A percentile compares a stretch with the other conserved stretches of the same genome.
These are phyloP conservation scores for Parelbella ahira DNA, from an alignment of 2,888 invertebrate species.

Conservation along the genomic window DNA sequence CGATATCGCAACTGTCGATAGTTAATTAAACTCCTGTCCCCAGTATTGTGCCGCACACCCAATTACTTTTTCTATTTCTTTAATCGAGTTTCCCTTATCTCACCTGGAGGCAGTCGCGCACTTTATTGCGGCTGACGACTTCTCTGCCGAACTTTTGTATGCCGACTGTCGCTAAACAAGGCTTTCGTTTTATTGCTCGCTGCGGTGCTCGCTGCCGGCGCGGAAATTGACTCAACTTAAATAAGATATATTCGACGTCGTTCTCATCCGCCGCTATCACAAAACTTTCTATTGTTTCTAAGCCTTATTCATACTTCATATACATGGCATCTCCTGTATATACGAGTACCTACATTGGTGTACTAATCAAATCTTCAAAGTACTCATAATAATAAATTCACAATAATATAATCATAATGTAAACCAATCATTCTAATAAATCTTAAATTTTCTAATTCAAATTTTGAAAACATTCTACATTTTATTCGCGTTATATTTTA, in stretches of 20 bases:
- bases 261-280: conserved; percentile 9
- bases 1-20: conserved; percentile 26
- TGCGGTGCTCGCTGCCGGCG: conserved; percentile 42
- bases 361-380: no score
- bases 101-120: conserved; percentile 61
- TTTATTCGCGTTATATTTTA: no score
- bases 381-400: no score
- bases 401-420: no score
- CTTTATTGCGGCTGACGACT: conserved; percentile 56
- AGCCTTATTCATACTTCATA: no score
- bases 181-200: conserved; percentile 52
- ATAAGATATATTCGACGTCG: conserved; percentile 29
- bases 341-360: no score
- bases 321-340: no score
- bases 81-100: conserved; percentile 66
- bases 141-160: conserved; percentile 62
- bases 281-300: no score
- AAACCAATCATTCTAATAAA: no score
- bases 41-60: conserved; percentile 40
- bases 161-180: conserved; percentile 50
- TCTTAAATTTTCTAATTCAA: no score
- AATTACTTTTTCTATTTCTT: conserved; percentile 60
- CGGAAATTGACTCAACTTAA: conserved; percentile 51
- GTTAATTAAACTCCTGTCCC: conserved; percentile 47
- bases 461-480: no score